Evolutionary conservation across 2,888 invertebrate species (phyloP).

Genomic region (Chelonus formosanus): DNA sequence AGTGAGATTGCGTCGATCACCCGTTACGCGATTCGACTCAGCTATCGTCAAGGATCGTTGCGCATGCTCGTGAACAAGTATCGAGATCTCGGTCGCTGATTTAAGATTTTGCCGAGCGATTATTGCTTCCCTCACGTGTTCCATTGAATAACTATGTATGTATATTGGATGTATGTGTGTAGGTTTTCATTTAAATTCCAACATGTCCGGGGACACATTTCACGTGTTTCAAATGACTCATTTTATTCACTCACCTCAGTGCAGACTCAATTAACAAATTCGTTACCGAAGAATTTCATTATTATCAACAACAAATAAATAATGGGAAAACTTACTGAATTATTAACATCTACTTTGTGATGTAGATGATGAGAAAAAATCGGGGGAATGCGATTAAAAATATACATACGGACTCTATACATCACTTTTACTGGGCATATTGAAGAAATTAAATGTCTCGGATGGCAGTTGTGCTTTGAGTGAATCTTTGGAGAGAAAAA

Average conservation of each 20-base stretch:
- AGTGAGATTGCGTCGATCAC: slow-evolving; percentile 36
- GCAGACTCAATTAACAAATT: not conserved
- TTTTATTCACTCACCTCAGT: not conserved
- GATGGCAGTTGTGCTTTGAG: slow-evolving; percentile 21
- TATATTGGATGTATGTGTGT: not conserved
- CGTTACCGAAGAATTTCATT: too few species aligned
- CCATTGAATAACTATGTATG: slow-evolving; percentile 4
- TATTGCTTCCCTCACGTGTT: slow-evolving; percentile 5
- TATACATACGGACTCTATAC: slow-evolving; percentile 39
- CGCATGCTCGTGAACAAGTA: slow-evolving; percentile 18
- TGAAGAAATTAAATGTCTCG: slow-evolving; percentile 58
- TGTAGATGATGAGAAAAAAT: too few species aligned
- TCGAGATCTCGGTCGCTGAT: slow-evolving; percentile 9
- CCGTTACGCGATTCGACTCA: slow-evolving; percentile 38
- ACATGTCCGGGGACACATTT: not conserved
- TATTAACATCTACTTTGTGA: too few species aligned
- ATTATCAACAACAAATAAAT: too few species aligned
- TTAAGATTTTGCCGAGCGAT: slow-evolving; percentile 18
- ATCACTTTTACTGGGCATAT: slow-evolving; percentile 52
- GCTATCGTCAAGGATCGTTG: slow-evolving; percentile 40
- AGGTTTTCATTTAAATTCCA: slow-evolving; percentile 11
- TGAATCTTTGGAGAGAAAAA: slow-evolving; percentile 23
- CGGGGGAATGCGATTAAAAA: slow-evolving; percentile 2
- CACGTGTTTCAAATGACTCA: not conserved
- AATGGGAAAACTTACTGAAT: too few species aligned